These are phyloP conservation scores for Agrotis clavis DNA, from an alignment of 2,888 invertebrate species.

Conservation along the genomic window DNA sequence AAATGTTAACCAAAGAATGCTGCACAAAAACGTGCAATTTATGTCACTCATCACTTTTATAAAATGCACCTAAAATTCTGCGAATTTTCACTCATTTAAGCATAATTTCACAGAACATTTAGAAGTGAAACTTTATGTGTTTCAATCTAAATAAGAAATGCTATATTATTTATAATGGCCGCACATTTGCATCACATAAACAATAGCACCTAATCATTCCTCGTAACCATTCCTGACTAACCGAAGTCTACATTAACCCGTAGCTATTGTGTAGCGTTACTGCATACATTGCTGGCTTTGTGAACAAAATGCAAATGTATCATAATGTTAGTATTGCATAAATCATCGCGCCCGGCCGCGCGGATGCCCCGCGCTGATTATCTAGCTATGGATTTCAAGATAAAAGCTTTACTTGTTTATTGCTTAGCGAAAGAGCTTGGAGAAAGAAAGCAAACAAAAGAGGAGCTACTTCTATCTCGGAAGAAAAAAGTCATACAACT, in stretches of 20 bases:
- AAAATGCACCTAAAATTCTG: not conserved
- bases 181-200: conserved; percentile 67
- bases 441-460: conserved; percentile 10
- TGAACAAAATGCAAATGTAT: conserved; percentile 83
- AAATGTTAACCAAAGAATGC: not conserved
- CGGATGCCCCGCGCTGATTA: conserved; percentile 79
- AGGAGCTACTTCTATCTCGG: not conserved
- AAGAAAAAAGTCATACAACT: not conserved
- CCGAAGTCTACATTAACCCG: conserved; percentile 69
- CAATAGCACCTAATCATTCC: conserved; percentile 69
- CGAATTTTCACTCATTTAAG: conserved; percentile 9
- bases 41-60: not conserved
- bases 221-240: conserved; percentile 66
- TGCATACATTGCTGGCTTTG: conserved; percentile 72
- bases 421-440: conserved; percentile 23
- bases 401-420: conserved; percentile 75
- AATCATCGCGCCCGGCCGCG: conserved; percentile 76
- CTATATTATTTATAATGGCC: conserved; percentile 64
- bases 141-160: conserved; percentile 63
- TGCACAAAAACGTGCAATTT: not conserved
- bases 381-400: conserved; percentile 78
- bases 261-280: conserved; percentile 66
- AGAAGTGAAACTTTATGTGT: conserved; percentile 42
- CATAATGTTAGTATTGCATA: conserved; percentile 79
- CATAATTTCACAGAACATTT: conserved; percentile 16